Percentiles rank a stretch among this genome's conserved stretches.
Conservation (phyloP, 1,140 invertebrate genomes). For the Trichoplusia ni region DNA sequence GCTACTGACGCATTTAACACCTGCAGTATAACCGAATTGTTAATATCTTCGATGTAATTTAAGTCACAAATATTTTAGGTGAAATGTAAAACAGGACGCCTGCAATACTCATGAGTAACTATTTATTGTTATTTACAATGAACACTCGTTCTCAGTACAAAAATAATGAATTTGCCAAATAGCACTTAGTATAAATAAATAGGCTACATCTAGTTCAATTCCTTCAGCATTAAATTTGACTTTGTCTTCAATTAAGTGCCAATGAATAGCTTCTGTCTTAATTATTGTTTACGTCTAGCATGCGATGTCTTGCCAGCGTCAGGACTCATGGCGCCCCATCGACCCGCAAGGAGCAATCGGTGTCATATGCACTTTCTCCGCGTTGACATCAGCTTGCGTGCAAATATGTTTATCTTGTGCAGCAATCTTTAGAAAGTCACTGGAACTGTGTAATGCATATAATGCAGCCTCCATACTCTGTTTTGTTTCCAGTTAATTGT, state of each 20-base stretch:
- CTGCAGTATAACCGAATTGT: too few species aligned
- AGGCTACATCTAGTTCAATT: too few species aligned
- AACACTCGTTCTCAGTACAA: too few species aligned
- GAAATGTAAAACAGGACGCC: too few species aligned
- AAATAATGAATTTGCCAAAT: too few species aligned
- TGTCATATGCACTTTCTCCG: constrained; percentile 23
- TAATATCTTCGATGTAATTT: too few species aligned
- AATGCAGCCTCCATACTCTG: constrained; percentile 7
- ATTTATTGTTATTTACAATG: too few species aligned
- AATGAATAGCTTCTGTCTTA: background rate
- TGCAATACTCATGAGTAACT: too few species aligned
- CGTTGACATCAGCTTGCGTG: constrained; percentile 27
- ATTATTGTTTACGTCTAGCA: background rate
- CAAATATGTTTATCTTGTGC: constrained; percentile 29
- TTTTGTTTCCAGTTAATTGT: constrained; percentile 10
- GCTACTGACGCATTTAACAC: too few species aligned
- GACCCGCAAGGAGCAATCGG: constrained; percentile 17
- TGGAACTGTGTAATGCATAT: constrained; percentile 20
- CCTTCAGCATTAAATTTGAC: too few species aligned
- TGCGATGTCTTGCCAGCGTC: background rate
- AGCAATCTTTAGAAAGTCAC: constrained; percentile 22
- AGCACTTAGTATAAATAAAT: too few species aligned
- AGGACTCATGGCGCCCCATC: background rate
- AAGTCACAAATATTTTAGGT: too few species aligned
- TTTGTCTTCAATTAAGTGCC: background rate